A percentile compares a stretch with the other conserved stretches of the same genome.
Evolutionary conservation across 2,797 vertebrate genomes (phyloP).

Genomic region (Gastrophryne carolinensis): DNA sequence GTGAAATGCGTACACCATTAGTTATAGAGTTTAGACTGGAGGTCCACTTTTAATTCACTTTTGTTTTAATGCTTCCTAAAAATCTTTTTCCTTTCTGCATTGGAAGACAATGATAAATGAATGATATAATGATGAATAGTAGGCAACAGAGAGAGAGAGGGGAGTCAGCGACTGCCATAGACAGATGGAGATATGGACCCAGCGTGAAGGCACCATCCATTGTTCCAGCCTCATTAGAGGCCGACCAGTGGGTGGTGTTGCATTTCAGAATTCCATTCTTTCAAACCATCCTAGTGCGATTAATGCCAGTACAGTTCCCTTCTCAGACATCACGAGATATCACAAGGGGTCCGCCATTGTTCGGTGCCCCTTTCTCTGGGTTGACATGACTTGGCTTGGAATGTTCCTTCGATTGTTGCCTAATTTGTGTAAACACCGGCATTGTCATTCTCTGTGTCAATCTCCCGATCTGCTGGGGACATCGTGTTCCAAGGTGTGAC

Average conservation of each 20-base stretch:
- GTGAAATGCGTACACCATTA: no score
- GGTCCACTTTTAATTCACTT: no score
- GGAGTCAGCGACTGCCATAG: neutral
- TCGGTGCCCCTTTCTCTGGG: neutral
- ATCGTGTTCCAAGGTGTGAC: conserved; percentile 28
- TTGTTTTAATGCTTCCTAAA: no score
- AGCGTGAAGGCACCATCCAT: neutral
- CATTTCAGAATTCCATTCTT: conserved; percentile 28
- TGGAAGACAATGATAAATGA: neutral
- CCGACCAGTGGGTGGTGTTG: conserved; percentile 35
- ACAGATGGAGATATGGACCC: neutral
- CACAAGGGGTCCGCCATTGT: conserved; percentile 15
- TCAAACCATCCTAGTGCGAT: conserved; percentile 44
- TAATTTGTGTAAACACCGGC: conserved; percentile 31
- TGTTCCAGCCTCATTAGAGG: conserved; percentile 43
- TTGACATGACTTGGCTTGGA: conserved; percentile 29
- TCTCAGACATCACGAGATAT: conserved; percentile 34
- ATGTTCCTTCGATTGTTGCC: conserved; percentile 38
- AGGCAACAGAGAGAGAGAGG: neutral
- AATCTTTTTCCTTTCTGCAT: no score
- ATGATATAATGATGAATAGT: conserved; percentile 14
- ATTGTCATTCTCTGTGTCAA: conserved; percentile 21
- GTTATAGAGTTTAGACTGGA: no score
- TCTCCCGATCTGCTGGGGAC: conserved; percentile 21
- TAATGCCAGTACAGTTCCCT: conserved; percentile 35